Evolutionary conservation across 2,797 vertebrate genomes (phyloP), one percentile per base, ranked within the genome.

Genomic region (Hemibagrus guttatus): DNA sequence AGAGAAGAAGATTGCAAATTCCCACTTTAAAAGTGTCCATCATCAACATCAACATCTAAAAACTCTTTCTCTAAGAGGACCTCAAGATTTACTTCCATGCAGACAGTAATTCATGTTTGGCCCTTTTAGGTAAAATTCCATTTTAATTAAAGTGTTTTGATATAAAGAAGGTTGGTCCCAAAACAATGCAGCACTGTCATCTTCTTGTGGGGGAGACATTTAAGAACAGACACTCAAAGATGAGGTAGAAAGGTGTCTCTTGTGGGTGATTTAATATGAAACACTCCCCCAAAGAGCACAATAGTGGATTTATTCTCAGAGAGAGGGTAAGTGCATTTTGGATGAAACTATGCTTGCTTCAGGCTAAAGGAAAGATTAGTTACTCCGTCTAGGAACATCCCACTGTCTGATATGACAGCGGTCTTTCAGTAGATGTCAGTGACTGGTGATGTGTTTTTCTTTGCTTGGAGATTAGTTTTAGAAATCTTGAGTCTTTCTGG

Each of bases 91-190:
- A 19, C 56, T 61, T 81, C 46, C 39, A 83, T 35, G 31, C 78
- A 81, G 76, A 58, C 75, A 11, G 76, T 23, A 59, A 79, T 59
- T 86, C 2, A 17, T 61, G 46, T 81, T 69, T 84, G 58, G 66
- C 74, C 42, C 54, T 81, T 81, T 31, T 17, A 26, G 42, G 31
- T 52, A 16, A 84, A 87, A 88, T 84, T 81, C 80, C 83, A 72
- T 71, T 89, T 89, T 86, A 85, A 90, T 89, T 52, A 88, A 64
- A 81, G 54, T 61, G 75, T 87, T 87, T 61, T 76, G 86, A 84
- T 69, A 49, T 28, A 28, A 71, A 49, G 23, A 46, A 79, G 31
- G 75, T 68, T 1, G 19, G 82, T 64, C 58, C 39, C 68, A 71
- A 75, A 83, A 88, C 88, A 89, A 88, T 71, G 63, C 61, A 5